Evolutionary conservation across 2,888 invertebrate genomes (phyloP), one percentile per base, ranked within the genome.

Genomic region (Sesia bembeciformis): DNA sequence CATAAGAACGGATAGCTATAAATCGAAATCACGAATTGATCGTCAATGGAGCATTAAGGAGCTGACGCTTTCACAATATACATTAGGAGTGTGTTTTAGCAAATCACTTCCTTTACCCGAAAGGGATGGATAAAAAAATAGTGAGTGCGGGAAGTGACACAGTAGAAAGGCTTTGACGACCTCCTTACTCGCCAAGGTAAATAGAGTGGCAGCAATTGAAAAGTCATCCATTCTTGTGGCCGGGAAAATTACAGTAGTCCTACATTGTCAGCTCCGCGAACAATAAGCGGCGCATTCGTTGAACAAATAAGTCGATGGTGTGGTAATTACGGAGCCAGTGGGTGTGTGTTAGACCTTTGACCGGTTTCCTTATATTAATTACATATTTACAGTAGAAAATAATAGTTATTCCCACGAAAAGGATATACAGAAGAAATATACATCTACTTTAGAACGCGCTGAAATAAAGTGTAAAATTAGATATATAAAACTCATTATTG

Each of bases 71-170:
- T 74, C 69, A 84, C 84, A 84, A 87, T 86, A 74, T 77, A 84
- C 83, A 85, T 84, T 85, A 84, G 78, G 80, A 81, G 80, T 82
- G 76, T 85, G 81, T 87, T 87, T 85, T 79, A 84, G 83, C 88
- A 80, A 89, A 88, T 88, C 87, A 88, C 78, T 89, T 89, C 87
- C 89, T 83, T 64, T 68, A 70, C 69, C 68, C 64, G 73, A 84
- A 81, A 74, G 66, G 76, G 71, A 74, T 67, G 68, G 73, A 70
- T 76, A 74, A 82, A 78, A 83, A 84, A 84, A 77, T 81, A 76
- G 78, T 78, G 68, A 85, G 85, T 81, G 72, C 79, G 76, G 84
- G 86, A 87, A 88, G 81, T 89, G 87, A 88, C 86, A 80, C 62
- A 70, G 86, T 81, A 60, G 70, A 83, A 86, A 76, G 64, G 76